Evolutionary conservation across 2,797 vertebrate species (phyloP), one percentile per base, ranked within the genome.

Genomic region (Malacoctenus gilli): DNA sequence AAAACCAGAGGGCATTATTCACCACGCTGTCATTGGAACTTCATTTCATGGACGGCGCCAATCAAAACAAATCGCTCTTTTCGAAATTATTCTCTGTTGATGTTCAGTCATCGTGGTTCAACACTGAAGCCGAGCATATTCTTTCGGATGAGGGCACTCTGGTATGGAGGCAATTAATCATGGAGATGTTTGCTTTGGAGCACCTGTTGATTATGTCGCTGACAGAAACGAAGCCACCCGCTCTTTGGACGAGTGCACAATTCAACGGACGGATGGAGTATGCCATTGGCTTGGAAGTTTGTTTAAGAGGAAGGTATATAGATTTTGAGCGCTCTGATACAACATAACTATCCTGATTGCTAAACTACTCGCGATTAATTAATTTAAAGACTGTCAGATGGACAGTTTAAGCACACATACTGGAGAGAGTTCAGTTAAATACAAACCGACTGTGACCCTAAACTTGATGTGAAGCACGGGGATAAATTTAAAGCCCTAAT

Each of bases 1-100:
- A 90, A 68, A 83, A 59, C 51, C 62, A 64, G 58, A 68, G 73
- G 69, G 68, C 80, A 87, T 87, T 75, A 85, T 76, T 89, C 83
- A 89, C 82, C 66, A 51, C 49, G 19, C 37, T 70, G 74, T 75
- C 48, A 67, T 79, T 87, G 75, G 77, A 79, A 75, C 55, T 81
- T 70, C 5, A 72, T 79, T 83, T 86, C 62, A 83, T 73, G 65
- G 68, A 75, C 18, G 54, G 52, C 48, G 58, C 50, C 85, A 85
- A 85, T 87, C 83, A 90, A 80, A 41, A 59, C 56, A 20, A 60
- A 67, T 81, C 76, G 72, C 83, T 76, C 53, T 74, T 43, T 68
- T 34, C 59, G 40, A 62, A 59, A 78, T 80, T 72, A 83, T 62
- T 81, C 41, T 23, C 34, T 68, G 80, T 79, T 79, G 85, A 88